phyloP scores from a whole-genome alignment of 2,888 invertebrate genomes.

The Priapulus caudatus region DNA sequence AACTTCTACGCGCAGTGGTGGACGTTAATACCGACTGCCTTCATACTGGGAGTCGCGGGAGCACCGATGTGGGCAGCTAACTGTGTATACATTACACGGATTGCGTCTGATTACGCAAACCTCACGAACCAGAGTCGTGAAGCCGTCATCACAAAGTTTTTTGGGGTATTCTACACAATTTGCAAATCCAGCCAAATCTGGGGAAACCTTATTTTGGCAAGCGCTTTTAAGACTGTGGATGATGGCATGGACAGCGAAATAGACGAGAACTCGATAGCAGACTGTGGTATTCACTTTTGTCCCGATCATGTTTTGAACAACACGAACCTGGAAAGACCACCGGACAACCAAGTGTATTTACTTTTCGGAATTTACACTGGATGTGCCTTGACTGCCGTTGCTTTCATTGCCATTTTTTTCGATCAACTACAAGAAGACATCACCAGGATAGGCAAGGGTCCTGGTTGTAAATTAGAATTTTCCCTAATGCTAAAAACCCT shows the following conservation, averaged over 20 bases:
- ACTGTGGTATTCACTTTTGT: slow-evolving; percentile 51
- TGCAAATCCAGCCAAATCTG: slow-evolving; percentile 93
- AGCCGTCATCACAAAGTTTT: slow-evolving; percentile 88
- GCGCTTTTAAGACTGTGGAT: slow-evolving; percentile 24
- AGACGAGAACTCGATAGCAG: too few species aligned
- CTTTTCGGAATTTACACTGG: slow-evolving; percentile 77
- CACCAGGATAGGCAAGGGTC: background rate
- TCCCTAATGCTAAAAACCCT: slow-evolving; percentile 51
- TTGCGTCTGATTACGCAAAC: background rate
- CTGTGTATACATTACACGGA: slow-evolving; percentile 81
- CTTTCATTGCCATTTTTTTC: slow-evolving; percentile 71
- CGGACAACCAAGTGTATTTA: slow-evolving; percentile 70
- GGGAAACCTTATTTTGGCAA: slow-evolving; percentile 88
- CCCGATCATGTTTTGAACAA: slow-evolving; percentile 42
- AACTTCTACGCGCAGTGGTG: slow-evolving; percentile 72
- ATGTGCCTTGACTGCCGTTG: slow-evolving; percentile 70
- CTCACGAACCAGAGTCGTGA: background rate
- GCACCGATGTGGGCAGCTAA: slow-evolving; percentile 99
- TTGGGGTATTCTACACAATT: slow-evolving; percentile 95
- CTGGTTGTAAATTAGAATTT: background rate
- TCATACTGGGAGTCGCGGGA: slow-evolving; percentile 84
- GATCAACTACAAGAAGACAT: slow-evolving; percentile 75
- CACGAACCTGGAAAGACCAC: slow-evolving; percentile 54
- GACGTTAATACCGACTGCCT: slow-evolving; percentile 44
- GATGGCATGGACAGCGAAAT: background rate